phyloP scores from a whole-genome alignment of 2,797 vertebrate species.

The Hippoglossus hippoglossus region DNA sequence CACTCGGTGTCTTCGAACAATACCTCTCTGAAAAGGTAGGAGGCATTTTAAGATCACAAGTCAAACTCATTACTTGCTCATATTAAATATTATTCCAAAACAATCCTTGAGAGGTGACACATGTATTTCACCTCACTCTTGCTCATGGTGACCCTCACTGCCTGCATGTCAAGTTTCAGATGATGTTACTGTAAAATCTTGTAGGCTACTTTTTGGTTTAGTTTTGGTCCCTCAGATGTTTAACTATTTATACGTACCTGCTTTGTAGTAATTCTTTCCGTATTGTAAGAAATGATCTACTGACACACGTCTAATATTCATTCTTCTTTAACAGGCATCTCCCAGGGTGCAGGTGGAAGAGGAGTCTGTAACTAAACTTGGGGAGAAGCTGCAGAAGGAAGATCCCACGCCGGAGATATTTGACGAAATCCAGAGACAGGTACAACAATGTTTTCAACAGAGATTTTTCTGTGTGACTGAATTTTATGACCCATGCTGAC shows the following conservation, averaged over 20 bases:
- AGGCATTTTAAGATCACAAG: too few relatives aligned
- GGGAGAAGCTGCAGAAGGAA: conserved; percentile 93
- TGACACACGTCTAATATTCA: neutral
- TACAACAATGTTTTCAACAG: conserved; percentile 49
- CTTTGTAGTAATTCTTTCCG: neutral
- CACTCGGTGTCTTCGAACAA: conserved; percentile 95
- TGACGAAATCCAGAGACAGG: conserved; percentile 98
- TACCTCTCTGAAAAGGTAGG: conserved; percentile 98
- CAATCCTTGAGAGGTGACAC: neutral
- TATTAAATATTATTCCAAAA: too few relatives aligned
- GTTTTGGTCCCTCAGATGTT: neutral
- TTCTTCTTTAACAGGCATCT: conserved; percentile 86
- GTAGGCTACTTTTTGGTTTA: too few relatives aligned
- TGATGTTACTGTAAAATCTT: too few relatives aligned
- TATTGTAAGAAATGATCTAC: neutral
- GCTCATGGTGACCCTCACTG: too few relatives aligned
- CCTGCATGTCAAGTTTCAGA: neutral
- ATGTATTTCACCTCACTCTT: neutral
- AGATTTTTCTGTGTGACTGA: neutral
- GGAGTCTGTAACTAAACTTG: conserved; percentile 87
- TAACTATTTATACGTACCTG: too few relatives aligned
- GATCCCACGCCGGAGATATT: conserved; percentile 98
- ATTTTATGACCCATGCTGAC: neutral
- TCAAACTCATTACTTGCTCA: too few relatives aligned
- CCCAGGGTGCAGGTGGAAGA: conserved; percentile 96